Base-by-base conservation (phyloP, 2,888 invertebrate genomes). In the Orchestes rusci region DNA sequence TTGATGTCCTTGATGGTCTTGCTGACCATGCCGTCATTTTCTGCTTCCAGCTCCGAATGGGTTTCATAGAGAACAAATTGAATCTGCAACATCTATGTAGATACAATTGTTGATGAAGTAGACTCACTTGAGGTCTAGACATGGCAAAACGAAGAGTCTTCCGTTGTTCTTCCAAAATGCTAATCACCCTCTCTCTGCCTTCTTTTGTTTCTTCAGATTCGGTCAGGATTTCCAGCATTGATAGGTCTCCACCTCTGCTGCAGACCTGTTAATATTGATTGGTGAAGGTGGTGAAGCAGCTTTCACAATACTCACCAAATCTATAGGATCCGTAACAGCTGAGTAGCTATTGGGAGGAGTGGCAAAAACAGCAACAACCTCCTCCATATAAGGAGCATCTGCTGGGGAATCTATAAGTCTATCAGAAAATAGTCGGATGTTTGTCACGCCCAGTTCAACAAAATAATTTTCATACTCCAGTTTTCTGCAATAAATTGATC, bases 301-400 rank as follows among this genome's bases (percentile, higher is more conserved):
- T 35, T 7, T 35, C 15, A 35, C 27, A 10, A 10, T n/a, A n/a
- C 2, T 33, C 61, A 67, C 85, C 57, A 88, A 68, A 58, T 88
- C 87, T 3, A 88, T 85, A 0, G 87, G 84, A 62, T 88, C 86
- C 0, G 74, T 74, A 16, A 88, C 80, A 0, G 85, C 84, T 0
- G 85, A 84, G 60, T 84, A 87, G 0, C 86, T 86, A 61, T 85
- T 87, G 0, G 86, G 84, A 0, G 89, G 88, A 1, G 84, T 82
- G 1, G 85, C 88, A 53, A 80, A 72, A 2, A 82, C 73, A 0
- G 79, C 76, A 1, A 80, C 78, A 1, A 79, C 79, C 32, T 74
- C 72, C 45, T 77, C 75, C 53, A 80, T 68, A 28, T 74, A 73
- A 29, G 68, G 62, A 1, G 74, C 70, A 50, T 74, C 72, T 38